A percentile compares a stretch with the other conserved stretches of the same genome.
Conservation (phyloP, 92 coral and sea anemone species). For the Paramuricea clavata region DNA sequence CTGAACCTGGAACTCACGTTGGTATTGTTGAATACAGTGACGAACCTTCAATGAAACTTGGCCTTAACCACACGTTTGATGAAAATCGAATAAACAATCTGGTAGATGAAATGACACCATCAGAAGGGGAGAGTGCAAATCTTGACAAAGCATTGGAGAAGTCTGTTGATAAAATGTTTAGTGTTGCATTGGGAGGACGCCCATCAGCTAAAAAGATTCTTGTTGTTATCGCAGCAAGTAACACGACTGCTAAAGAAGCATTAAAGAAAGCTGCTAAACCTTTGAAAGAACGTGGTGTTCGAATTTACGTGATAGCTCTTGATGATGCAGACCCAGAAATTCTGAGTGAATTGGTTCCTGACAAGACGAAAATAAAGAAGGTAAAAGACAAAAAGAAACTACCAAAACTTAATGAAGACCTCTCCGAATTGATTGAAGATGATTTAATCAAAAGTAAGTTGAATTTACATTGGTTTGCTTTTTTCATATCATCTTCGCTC, state of each 20-base stretch:
- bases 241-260: conserved; percentile 56
- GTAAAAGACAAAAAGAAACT: neutral
- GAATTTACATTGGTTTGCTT: neutral
- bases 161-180: conserved; percentile 68
- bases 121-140: conserved; percentile 65
- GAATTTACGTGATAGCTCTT: conserved; percentile 51
- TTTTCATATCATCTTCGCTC: neutral
- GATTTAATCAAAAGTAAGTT: conserved; percentile 17
- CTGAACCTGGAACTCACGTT: conserved; percentile 42
- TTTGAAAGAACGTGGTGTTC: conserved; percentile 69
- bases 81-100: conserved; percentile 19
- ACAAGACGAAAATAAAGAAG: neutral
- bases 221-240: conserved; percentile 79
- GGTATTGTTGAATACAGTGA: conserved; percentile 53
- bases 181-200: conserved; percentile 72
- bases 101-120: conserved; percentile 37
- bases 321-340: conserved; percentile 67
- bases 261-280: conserved; percentile 65
- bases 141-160: conserved; percentile 69
- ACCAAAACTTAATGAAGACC: conserved; percentile 1
- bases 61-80: neutral
- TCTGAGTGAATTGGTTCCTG: neutral
- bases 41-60: conserved; percentile 11
- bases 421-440: neutral
- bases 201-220: conserved; percentile 86